Evolutionary conservation across 1,140 invertebrate genomes (phyloP).

Genomic region (Lutraria rhynchaena): DNA sequence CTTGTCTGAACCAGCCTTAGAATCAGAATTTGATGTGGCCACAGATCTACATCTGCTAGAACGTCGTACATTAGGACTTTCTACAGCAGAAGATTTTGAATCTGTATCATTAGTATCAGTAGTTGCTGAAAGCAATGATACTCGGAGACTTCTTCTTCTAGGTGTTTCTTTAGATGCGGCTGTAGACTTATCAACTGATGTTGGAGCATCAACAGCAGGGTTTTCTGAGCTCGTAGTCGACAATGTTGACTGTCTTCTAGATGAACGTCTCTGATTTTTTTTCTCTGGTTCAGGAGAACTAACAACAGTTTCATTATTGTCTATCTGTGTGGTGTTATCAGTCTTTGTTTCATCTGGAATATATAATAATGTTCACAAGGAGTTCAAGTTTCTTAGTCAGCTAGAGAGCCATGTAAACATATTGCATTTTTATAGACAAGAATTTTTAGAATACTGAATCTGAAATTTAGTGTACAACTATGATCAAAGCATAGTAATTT

Average conservation of each 20-base stretch:
- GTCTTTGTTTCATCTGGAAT: constrained; percentile 1
- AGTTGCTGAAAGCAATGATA: not conserved
- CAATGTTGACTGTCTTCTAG: not conserved
- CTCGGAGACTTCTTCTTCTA: constrained; percentile 5
- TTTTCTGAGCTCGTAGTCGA: too few species aligned
- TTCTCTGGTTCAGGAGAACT: not conserved
- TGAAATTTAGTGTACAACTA: too few species aligned
- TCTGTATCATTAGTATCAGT: not conserved
- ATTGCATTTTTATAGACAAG: too few species aligned
- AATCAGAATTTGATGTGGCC: not conserved
- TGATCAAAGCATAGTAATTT: too few species aligned
- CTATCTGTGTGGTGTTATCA: not conserved
- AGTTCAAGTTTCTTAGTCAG: too few species aligned
- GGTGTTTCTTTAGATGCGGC: not conserved
- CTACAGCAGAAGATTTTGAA: not conserved
- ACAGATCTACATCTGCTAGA: not conserved
- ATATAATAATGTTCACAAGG: not conserved
- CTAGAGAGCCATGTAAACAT: too few species aligned
- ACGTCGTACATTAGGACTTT: not conserved
- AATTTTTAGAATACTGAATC: too few species aligned
- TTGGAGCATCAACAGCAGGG: not conserved
- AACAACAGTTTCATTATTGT: constrained; percentile 11
- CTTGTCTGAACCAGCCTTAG: not conserved
- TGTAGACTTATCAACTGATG: not conserved
- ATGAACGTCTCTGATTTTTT: not conserved